Evolutionary conservation across 2,797 vertebrate species (phyloP).

Genomic region (Acrossocheilus fasciatus): DNA sequence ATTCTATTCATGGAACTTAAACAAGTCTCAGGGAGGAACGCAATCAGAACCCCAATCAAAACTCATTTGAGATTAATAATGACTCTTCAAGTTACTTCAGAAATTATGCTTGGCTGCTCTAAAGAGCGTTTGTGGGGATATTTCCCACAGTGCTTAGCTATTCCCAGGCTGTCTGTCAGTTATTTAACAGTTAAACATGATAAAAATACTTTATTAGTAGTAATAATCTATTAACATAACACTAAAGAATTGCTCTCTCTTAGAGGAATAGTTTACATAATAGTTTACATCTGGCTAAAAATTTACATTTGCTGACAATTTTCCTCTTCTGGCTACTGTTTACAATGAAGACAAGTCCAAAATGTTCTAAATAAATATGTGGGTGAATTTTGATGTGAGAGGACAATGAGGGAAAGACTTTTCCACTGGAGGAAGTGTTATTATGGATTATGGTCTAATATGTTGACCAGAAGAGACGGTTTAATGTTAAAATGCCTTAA

Average conservation of each 20-base stretch:
- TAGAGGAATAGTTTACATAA: background rate
- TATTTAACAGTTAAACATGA: conserved; percentile 13
- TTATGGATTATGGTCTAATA: background rate
- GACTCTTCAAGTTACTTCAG: conserved; percentile 62
- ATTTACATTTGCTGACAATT: background rate
- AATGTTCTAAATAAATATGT: background rate
- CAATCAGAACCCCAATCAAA: conserved; percentile 58
- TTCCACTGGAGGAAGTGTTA: background rate
- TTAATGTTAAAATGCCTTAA: background rate
- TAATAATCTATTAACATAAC: background rate
- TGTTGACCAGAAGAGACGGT: background rate
- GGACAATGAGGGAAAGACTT: background rate
- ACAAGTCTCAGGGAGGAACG: conserved; percentile 44
- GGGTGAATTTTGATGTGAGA: background rate
- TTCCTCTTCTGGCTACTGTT: background rate
- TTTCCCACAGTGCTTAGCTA: conserved; percentile 5
- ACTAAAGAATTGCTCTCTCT: background rate
- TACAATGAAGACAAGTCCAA: background rate
- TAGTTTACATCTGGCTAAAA: no score
- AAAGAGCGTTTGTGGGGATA: conserved; percentile 35
- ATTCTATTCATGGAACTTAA: conserved; percentile 57
- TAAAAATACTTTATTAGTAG: background rate
- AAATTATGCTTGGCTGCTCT: conserved; percentile 43
- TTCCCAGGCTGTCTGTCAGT: conserved; percentile 28
- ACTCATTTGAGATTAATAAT: conserved; percentile 68